These are phyloP conservation scores for Drosophila histrio DNA, from an alignment of 2,888 invertebrate species.

Conservation along the genomic window DNA sequence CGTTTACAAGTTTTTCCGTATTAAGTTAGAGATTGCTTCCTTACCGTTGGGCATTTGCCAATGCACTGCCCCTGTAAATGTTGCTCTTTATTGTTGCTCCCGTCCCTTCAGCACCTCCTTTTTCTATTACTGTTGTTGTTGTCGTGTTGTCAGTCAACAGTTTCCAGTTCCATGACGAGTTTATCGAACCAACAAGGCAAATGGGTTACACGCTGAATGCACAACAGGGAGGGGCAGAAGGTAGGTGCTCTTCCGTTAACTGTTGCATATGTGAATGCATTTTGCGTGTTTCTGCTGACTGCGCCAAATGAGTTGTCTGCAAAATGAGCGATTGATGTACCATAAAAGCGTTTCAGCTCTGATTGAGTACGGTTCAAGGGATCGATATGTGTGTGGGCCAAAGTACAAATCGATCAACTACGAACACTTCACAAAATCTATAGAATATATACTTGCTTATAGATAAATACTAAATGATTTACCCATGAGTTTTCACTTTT, in stretches of 20 bases:
- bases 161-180: conserved; percentile 59
- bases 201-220: conserved; percentile 44
- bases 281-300: conserved; percentile 44
- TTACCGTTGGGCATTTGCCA: conserved; percentile 67
- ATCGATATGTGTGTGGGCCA: not conserved
- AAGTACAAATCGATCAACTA: not conserved
- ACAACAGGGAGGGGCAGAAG: not conserved
- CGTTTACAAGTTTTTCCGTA: conserved; percentile 70
- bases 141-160: conserved; percentile 52
- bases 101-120: not conserved
- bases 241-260: conserved; percentile 27
- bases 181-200: conserved; percentile 77
- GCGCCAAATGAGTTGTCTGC: conserved; percentile 30
- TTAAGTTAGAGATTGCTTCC: conserved; percentile 71
- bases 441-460: too few species aligned
- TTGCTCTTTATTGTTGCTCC: conserved; percentile 15
- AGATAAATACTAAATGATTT: not conserved
- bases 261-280: conserved; percentile 57
- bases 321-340: conserved; percentile 20
- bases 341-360: conserved; percentile 14
- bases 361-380: conserved; percentile 13
- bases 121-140: conserved; percentile 21
- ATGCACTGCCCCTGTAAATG: conserved; percentile 47
- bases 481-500: too few species aligned
- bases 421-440: not conserved